These are phyloP conservation scores for Clitarchus hookeri DNA, from an alignment of 2,888 invertebrate genomes.

Conservation along the genomic window DNA sequence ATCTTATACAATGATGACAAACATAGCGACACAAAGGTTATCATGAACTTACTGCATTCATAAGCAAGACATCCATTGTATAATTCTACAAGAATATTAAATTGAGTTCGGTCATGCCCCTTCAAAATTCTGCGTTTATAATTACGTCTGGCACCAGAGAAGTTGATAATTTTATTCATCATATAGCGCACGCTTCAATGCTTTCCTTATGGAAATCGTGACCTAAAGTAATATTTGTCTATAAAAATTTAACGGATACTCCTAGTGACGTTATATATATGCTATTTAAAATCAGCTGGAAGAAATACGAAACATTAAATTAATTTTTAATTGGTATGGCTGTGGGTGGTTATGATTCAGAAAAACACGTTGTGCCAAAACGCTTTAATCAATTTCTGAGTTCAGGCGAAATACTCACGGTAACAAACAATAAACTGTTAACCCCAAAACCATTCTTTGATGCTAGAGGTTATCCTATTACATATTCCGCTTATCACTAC, in stretches of 20 bases:
- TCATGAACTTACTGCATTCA: background rate
- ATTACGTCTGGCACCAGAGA: background rate
- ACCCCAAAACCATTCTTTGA: background rate
- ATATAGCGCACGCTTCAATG: background rate
- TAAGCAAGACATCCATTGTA: background rate
- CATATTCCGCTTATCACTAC: background rate
- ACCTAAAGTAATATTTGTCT: background rate
- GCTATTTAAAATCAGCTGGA: background rate
- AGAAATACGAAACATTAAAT: background rate
- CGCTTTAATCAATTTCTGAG: background rate
- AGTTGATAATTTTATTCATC: background rate
- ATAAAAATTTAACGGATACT: background rate
- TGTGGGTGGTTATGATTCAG: background rate
- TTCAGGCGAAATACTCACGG: background rate
- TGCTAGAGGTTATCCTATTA: background rate
- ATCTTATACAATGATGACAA: background rate
- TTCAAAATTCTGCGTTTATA: background rate
- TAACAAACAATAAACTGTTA: background rate
- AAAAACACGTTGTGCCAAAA: background rate
- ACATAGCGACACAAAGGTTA: background rate
- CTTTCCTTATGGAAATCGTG: background rate
- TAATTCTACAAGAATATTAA: background rate
- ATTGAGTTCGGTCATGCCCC: background rate
- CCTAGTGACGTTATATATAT: background rate
- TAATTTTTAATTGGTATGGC: background rate